Conservation (phyloP, 1,140 invertebrate species). For the Drosophila nigromelanica region DNA sequence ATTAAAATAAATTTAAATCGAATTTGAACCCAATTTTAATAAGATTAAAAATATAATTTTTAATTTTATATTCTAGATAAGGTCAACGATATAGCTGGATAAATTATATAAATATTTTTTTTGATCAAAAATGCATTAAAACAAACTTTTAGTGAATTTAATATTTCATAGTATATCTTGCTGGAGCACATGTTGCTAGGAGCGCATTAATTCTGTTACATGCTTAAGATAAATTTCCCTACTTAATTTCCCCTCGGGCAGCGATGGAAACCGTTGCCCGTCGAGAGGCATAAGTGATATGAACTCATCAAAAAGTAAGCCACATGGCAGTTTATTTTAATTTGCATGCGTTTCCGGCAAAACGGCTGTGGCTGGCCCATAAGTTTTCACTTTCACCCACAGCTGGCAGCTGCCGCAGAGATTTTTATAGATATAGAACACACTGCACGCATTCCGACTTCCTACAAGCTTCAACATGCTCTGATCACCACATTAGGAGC, state of each 20-base stretch:
- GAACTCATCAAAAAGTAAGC: conserved; percentile 23
- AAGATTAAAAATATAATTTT: too few relatives aligned
- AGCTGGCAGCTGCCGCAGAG: conserved; percentile 59
- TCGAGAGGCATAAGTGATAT: neutral
- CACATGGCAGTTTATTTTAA: conserved; percentile 55
- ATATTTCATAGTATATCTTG: too few relatives aligned
- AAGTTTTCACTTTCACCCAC: conserved; percentile 64
- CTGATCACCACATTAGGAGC: conserved; percentile 17
- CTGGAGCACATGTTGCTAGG: neutral
- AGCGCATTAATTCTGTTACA: neutral
- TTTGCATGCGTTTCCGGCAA: conserved; percentile 62
- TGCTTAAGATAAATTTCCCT: too few relatives aligned
- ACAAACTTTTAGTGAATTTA: too few relatives aligned
- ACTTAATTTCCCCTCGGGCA: neutral
- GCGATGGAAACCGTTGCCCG: neutral
- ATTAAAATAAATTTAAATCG: too few relatives aligned
- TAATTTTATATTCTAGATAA: too few relatives aligned
- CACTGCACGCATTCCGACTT: conserved; percentile 41
- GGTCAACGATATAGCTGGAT: too few relatives aligned
- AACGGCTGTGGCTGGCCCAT: conserved; percentile 33
- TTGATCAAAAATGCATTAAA: too few relatives aligned
- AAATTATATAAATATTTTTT: too few relatives aligned
- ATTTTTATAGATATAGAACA: conserved; percentile 64
- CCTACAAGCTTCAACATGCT: conserved; percentile 46
- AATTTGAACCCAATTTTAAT: too few relatives aligned